Base-by-base conservation (phyloP, 2,113 vertebrate genomes). In the Kryptolebias marmoratus region DNA sequence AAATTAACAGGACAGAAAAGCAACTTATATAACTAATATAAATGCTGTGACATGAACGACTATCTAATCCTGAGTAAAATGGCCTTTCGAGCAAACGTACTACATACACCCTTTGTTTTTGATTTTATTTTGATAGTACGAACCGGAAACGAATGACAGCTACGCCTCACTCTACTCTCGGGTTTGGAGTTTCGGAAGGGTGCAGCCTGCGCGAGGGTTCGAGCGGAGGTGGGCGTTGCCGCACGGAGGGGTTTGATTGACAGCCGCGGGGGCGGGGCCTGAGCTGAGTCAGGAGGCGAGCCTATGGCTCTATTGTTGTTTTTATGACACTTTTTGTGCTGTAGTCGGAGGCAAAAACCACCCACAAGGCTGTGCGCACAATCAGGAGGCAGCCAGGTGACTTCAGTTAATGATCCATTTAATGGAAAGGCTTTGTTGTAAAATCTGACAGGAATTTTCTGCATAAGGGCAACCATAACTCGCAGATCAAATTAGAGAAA, bases 181-280 rank as follows among this genome's bases (percentile, higher is more conserved):
- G 27, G 14, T 65, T 39, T 54, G 32, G 69, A 22, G 50, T 48
- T 67, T 68, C 39, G 47, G 48, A 73, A 64, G 82, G 86, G 86
- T 71, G 74, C 81, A 78, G 83, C 68, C 73, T 18, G 62, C 56
- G 62, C 56, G 49, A 66, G 77, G 56, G 32, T 50, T 60, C 48
- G 8, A 68, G 50, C 67, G 36, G 22, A 11, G 8, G 61, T 72
- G 83, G 89, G 92, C 68, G 90, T 79, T 79, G 77, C 5, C 45
- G 56, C n/a, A 70, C 6, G 2, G 57, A 72, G 60, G 67, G 31
- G 44, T 71, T 64, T 58, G 71, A 67, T 39, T 30, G 63, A 55
- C 8, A 73, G 5, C 0, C 1, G 0, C 27, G 54, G 45, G 73
- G 86, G 86, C 82, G 82, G 55, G 74, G 58, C 12, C 45, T 84